Evolutionary conservation across 2,797 vertebrate genomes (phyloP), one percentile per base, ranked within the genome.

Genomic region (Champsocephalus gunnari): DNA sequence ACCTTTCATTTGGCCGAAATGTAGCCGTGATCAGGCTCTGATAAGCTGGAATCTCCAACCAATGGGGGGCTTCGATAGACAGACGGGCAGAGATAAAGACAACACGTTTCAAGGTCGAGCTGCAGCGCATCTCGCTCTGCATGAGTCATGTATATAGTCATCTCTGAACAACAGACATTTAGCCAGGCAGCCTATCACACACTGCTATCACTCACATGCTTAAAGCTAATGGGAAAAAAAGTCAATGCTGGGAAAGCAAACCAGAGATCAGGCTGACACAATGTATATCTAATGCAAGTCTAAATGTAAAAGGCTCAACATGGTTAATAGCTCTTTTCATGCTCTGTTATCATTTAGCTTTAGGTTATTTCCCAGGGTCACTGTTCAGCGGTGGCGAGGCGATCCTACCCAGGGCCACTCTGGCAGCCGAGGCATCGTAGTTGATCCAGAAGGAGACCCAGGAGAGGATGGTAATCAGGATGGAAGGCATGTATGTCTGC

Each of bases 401-500:
- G n/a, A 66, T 91, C 93, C 79, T 96, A 99, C 98, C 98, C 96
- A 99, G 94, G 93, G 98, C 98, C 94, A 99, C 98, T 89, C 98
- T 95, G 86, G 98, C 98, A 91, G 98, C 98, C 28, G 98, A 99
- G 81, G 98, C 98, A 57, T 99, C 98, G 66, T 99, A 99, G 94
- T 99, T 99, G 95, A 99, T 99, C 98, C 98, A 96, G 91, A 96
- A 96, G 90, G 98, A 99, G 90, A 99, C 98, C 98, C 98, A 99
- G 87, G 98, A 99, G 78, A 99, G 96, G 92, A 99, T 99, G 88
- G 98, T 99, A 94, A 99, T 99, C 93, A 99, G 95, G 95, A 98
- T 99, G 88, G 98, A 99, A 88, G 98, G 98, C 98, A 99, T 99
- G 91, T 99, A 99, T 57, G 98, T 99, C 94, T 99, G 98, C 92